Base-by-base conservation (phyloP, 2,888 invertebrate species). In the Trissonchulus latispiculum region DNA sequence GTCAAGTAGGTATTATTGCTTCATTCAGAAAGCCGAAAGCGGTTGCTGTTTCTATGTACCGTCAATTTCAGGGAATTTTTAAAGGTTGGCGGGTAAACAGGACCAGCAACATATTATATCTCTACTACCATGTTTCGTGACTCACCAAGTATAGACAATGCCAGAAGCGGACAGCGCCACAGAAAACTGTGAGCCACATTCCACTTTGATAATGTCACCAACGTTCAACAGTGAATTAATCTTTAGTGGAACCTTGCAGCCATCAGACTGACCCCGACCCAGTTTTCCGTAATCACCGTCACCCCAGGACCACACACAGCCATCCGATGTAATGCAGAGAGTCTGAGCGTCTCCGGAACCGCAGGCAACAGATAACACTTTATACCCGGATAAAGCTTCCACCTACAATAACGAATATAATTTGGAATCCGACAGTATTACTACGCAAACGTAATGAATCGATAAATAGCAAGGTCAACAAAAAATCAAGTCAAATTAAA, bases 321-420 rank as follows among this genome's bases (percentile, higher is more conserved):
- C 95, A 80, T 95, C 94, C 78, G 33, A 94, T 0, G 95, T 95
- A 68, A 95, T 92, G 84, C 95, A 95, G 1, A 96, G 86, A 0
- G 95, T 96, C 84, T 96, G 96, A 0, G 95, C 95, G 83, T 96
- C 96, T 0, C 95, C 95, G 1, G 93, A 94, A 0, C 95, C 95
- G 83, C 95, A 95, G 0, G 95, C 94, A 67, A 86, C 84, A 76
- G 85, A 85, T 15, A 82, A 78, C 36, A 86, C 85, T 32, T 82
- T 79, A 72, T 81, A 80, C 23, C 81, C 83, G 72, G 80, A 80
- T 62, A 92, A 81, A 0, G 90, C 89, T 79, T 91, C 90, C 72
- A 93, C 88, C 89, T 90, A 78, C 18, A 78, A 76, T n/a, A n/a
- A n/a, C n/a, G n/a, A n/a, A n/a, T n/a, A n/a, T n/a, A n/a, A n/a